Conservation (phyloP, 1,140 invertebrate genomes). For the Carposina sasakii region DNA sequence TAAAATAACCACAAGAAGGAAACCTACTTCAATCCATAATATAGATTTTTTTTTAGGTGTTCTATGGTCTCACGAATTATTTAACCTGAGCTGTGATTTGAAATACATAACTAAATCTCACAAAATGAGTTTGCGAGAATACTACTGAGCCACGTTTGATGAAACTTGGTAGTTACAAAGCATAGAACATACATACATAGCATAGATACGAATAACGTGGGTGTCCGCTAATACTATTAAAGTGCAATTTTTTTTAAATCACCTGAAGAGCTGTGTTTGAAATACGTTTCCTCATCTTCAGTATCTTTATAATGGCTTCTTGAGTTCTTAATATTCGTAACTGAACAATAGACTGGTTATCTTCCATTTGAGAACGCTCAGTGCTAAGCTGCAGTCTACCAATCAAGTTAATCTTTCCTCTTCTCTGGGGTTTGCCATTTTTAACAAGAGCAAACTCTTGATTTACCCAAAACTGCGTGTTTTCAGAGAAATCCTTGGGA, state of each 20-base stretch:
- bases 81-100: too few species aligned
- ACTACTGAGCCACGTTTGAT: too few species aligned
- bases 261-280: constrained; percentile 94
- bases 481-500: constrained; percentile 95
- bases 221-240: constrained; percentile 3
- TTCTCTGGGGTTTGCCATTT: constrained; percentile 94
- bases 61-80: too few species aligned
- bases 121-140: too few species aligned
- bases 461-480: constrained; percentile 96
- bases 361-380: constrained; percentile 95
- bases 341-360: constrained; percentile 98
- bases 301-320: constrained; percentile 99
- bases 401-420: constrained; percentile 96
- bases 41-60: neutral
- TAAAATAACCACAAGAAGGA: neutral
- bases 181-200: too few species aligned
- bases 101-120: too few species aligned
- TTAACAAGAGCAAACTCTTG: constrained; percentile 94
- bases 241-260: too few species aligned
- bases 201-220: too few species aligned
- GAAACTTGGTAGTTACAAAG: too few species aligned
- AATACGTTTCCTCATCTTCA: constrained; percentile 97
- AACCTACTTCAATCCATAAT: neutral
- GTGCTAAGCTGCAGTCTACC: constrained; percentile 95
- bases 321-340: constrained; percentile 91